Percentiles rank a stretch among this genome's conserved stretches.
phyloP scores from a whole-genome alignment of 2,888 invertebrate species.

The Trissolcus japonicus region DNA sequence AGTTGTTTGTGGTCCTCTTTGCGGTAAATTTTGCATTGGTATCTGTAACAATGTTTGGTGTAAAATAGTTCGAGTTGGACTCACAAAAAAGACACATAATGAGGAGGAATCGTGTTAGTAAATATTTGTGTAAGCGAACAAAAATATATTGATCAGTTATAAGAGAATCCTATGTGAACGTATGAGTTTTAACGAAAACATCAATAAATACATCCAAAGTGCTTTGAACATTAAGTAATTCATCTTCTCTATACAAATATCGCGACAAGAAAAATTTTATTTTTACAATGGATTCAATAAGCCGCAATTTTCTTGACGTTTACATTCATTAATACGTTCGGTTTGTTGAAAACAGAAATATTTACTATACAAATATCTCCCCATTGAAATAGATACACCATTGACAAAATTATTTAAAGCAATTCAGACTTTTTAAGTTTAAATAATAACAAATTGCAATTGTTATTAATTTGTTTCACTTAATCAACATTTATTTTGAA shows the following conservation, averaged over 20 bases:
- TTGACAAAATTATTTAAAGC: too few species aligned
- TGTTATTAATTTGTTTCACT: too few species aligned
- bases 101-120: constrained; percentile 35
- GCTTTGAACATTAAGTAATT: constrained; percentile 34
- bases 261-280: constrained; percentile 34
- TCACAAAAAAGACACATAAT: constrained; percentile 30
- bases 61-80: constrained; percentile 1
- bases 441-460: too few species aligned
- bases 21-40: too few species aligned
- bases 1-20: neutral
- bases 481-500: too few species aligned
- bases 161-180: constrained; percentile 29
- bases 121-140: constrained; percentile 47
- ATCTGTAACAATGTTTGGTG: too few species aligned
- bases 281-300: constrained; percentile 8
- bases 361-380: too few species aligned
- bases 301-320: constrained; percentile 1
- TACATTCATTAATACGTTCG: neutral
- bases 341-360: too few species aligned
- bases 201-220: constrained; percentile 33
- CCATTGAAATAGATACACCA: too few species aligned
- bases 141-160: constrained; percentile 45
- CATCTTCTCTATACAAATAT: constrained; percentile 29
- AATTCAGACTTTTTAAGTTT: too few species aligned
- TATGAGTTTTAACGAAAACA: constrained; percentile 37